Evolutionary conservation across 2,888 invertebrate species (phyloP).

Genomic region (Scrobipalpa costella): DNA sequence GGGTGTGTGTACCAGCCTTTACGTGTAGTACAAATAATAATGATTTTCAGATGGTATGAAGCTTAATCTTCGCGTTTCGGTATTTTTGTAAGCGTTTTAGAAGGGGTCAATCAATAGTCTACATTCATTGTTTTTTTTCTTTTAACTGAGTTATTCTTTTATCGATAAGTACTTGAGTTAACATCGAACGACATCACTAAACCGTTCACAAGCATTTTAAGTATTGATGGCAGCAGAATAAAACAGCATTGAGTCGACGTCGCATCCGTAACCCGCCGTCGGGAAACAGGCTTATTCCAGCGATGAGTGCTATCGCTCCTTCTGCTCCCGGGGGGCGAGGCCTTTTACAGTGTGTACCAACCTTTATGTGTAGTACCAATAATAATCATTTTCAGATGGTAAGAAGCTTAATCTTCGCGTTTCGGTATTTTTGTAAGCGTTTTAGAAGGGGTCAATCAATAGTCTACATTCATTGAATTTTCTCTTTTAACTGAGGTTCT

Average conservation of each 20-base stretch:
- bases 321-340: slow-evolving; percentile 70
- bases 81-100: slow-evolving; percentile 3
- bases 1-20: slow-evolving; percentile 72
- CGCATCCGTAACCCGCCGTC: slow-evolving; percentile 76
- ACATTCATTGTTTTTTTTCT: too few species aligned
- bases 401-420: slow-evolving; percentile 52
- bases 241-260: slow-evolving; percentile 78
- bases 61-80: slow-evolving; percentile 39
- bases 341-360: slow-evolving; percentile 74
- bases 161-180: neutral
- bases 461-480: neutral
- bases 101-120: neutral
- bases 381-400: slow-evolving; percentile 79
- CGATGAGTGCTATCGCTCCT: slow-evolving; percentile 77
- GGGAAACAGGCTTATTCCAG: slow-evolving; percentile 80
- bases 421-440: slow-evolving; percentile 3
- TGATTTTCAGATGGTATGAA: slow-evolving; percentile 77
- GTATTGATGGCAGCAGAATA: slow-evolving; percentile 79
- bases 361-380: slow-evolving; percentile 72
- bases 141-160: too few species aligned
- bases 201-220: slow-evolving; percentile 72
- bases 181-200: slow-evolving; percentile 45
- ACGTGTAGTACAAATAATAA: slow-evolving; percentile 73
- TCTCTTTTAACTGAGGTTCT: too few species aligned
- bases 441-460: slow-evolving; percentile 4